Base-by-base conservation (phyloP, 2,113 vertebrate species). In the Ceyx melanurus region DNA sequence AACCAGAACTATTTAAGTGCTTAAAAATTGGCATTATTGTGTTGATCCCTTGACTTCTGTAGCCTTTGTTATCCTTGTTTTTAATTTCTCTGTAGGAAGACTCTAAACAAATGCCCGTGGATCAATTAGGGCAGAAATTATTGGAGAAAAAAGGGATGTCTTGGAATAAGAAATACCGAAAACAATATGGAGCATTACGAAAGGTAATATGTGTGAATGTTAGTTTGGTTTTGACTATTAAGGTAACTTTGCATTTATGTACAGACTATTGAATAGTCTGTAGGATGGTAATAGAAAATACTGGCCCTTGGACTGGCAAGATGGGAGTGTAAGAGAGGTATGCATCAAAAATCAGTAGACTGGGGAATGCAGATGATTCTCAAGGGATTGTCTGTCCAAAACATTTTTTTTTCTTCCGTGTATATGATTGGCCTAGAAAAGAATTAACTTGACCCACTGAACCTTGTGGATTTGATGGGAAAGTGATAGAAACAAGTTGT, bases 121-220 rank as follows among this genome's bases (percentile, higher is more conserved):
- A 99, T 95, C 99, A 98, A 23, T 93, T 99, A 57, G 98, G 99
- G 51, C 99, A 99, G 95, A 99, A 98, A 91, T 94, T 99, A n/a
- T 88, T 99, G 97, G 97, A 99, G 93, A 99, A 98, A 90, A 98
- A 96, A 53, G 98, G 98, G 26, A 93, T 98, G 40, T 99, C 99
- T 18, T 99, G 99, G 99, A 99, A 98, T 96, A 99, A 99, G 97
- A 99, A 97, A 77, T 99, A 98, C 60, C 98, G 97, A 74, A 99
- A 99, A 86, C 97, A 98, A 17, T 95, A 97, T 22, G 99, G 99
- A 73, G 96, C 98, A 5, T 97, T 99, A 67, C 97, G 97, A 64
- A 99, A 99, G 99, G 99, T 99, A 97, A 76, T 33, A 3, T 3
- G 9, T 3, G 0, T 11, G 16, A 50, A 13, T 68, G 10, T 33